Conservation (phyloP, 2,888 invertebrate genomes). For the Perizoma flavofasciatum region DNA sequence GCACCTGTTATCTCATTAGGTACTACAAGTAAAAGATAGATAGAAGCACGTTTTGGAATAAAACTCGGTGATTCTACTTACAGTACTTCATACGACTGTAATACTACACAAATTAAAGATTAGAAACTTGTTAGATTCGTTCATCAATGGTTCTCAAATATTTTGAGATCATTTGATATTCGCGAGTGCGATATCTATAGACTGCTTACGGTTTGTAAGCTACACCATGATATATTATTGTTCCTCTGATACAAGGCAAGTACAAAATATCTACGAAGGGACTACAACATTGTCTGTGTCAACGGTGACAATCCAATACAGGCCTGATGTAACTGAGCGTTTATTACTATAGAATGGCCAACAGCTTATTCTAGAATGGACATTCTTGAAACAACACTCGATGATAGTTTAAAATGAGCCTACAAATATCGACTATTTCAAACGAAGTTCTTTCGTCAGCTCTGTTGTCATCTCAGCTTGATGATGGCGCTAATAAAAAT, state of each 20-base stretch:
- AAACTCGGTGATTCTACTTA: too few relatives aligned
- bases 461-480: neutral
- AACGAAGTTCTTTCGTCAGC: neutral
- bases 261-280: conserved; percentile 8
- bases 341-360: conserved; percentile 21
- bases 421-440: conserved; percentile 15
- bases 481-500: neutral
- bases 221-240: neutral
- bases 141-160: too few relatives aligned
- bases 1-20: too few relatives aligned
- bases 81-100: too few relatives aligned
- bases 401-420: conserved; percentile 8
- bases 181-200: too few relatives aligned
- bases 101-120: too few relatives aligned
- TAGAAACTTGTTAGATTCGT: too few relatives aligned
- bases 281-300: conserved; percentile 18
- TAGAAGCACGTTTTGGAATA: too few relatives aligned
- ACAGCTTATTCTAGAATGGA: conserved; percentile 14
- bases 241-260: conserved; percentile 10
- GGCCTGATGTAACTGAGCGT: conserved; percentile 18
- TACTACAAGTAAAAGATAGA: too few relatives aligned
- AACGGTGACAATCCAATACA: conserved; percentile 24
- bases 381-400: conserved; percentile 19
- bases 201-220: neutral
- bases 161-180: too few relatives aligned